Evolutionary conservation across 92 coral and sea anemone species (phyloP), one percentile per base, ranked within the genome.

Genomic region (Epizoanthus rinbou): DNA sequence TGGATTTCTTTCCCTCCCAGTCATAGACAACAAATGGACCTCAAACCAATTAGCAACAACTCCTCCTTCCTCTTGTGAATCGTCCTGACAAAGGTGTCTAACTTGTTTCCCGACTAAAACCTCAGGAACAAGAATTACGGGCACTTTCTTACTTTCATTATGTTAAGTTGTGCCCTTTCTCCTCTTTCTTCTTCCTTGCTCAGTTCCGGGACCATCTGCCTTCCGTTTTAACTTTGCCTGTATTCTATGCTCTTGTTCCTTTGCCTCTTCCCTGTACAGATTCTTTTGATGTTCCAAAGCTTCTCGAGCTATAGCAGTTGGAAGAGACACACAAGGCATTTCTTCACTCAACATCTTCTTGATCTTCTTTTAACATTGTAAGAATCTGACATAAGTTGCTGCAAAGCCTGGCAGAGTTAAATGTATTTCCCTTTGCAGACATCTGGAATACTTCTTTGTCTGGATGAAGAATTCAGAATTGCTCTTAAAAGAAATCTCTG

Each of bases 391-490:
- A 57, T 21, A 82, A 57, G 35, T 83, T 83, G 16, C 10, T 25
- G 41, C 21, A 63, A 54, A 83, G 79, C 57, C 64, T 57, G 4
- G 70, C 18, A 13, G 68, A 66, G 25, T 57, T 43, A 83, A 69
- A 83, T 6, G 33, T 57, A 6, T 57, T 83, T 5, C 69, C 86
- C 15, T 58, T 70, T 4, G 80, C 64, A 21, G 86, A 83, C 86
- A 83, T 71, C 80, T 83, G 86, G 21, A 83, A 83, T 1, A 83
- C 80, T n/a, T 83, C 57, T 71, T 83, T 83, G 53, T 83, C 80
- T 5, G 33, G 43, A 73, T 69, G 86, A 6, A n/a, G n/a, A n/a
- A n/a, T n/a, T n/a, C n/a, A n/a, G n/a, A n/a, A 18, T 37, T n/a
- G 81, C 81, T n/a, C 86, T 57, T 18, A 70, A 76, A 16, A 83